phyloP scores from a whole-genome alignment of 2,797 vertebrate genomes.

The Leuciscus waleckii region DNA sequence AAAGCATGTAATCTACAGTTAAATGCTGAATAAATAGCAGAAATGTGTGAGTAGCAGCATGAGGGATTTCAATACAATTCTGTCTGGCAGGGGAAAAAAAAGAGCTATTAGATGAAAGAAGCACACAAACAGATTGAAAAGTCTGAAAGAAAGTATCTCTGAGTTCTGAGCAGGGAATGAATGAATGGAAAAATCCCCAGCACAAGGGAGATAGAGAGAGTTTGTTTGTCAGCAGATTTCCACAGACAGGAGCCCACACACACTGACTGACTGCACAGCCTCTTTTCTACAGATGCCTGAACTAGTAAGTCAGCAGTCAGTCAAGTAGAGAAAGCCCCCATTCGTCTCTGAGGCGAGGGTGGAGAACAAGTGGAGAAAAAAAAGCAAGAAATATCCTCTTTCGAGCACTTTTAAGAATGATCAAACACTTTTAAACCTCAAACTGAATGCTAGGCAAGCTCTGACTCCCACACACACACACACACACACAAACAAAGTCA shows the following conservation, averaged over 20 bases:
- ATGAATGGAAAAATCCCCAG: slow-evolving; percentile 17
- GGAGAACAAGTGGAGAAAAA: slow-evolving; percentile 4
- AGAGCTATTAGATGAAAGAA: slow-evolving; percentile 3
- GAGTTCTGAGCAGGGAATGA: slow-evolving; percentile 12
- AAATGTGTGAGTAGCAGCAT: not conserved
- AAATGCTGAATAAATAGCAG: not conserved
- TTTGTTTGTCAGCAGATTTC: slow-evolving; percentile 44
- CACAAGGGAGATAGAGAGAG: slow-evolving; percentile 21
- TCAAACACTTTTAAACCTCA: slow-evolving; percentile 35
- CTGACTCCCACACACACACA: not conserved
- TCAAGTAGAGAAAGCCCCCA: slow-evolving; percentile 27
- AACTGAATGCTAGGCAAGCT: slow-evolving; percentile 29
- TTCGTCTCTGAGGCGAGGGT: slow-evolving; percentile 11
- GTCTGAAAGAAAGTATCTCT: slow-evolving; percentile 16
- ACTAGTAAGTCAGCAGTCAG: slow-evolving; percentile 41
- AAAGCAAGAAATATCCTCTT: slow-evolving; percentile 17
- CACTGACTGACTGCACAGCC: slow-evolving; percentile 30
- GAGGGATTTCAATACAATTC: not conserved
- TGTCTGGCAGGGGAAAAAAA: not conserved
- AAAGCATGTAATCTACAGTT: not conserved
- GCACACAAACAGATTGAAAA: slow-evolving; percentile 25
- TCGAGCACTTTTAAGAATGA: slow-evolving; percentile 39
- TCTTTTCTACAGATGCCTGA: slow-evolving; percentile 40
- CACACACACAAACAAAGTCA: not conserved
- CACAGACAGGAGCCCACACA: slow-evolving; percentile 31